Percentiles rank a stretch among this genome's conserved stretches.
Evolutionary conservation across 2,888 invertebrate species (phyloP).

Genomic region (Drosophila rubida): DNA sequence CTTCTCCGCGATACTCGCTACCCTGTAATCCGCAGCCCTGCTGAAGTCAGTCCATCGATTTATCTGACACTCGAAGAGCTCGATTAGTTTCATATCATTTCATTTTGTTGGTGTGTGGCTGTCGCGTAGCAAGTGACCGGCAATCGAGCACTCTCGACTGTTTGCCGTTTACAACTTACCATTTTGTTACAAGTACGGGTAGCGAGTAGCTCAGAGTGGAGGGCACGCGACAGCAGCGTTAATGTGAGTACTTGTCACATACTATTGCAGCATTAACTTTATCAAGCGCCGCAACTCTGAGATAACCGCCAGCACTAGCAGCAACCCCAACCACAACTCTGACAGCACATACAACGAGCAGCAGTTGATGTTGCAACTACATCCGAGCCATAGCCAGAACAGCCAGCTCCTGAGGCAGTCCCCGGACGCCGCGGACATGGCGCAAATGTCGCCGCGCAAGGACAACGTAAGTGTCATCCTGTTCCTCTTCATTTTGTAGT

Average conservation of each 20-base stretch:
- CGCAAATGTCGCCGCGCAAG: slow-evolving; percentile 83
- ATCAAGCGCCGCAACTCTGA: slow-evolving; percentile 84
- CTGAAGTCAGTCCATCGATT: too few relatives aligned
- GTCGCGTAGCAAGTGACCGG: neutral
- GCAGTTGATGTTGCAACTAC: slow-evolving; percentile 50
- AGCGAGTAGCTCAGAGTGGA: neutral
- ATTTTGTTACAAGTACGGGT: neutral
- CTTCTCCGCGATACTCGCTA: neutral
- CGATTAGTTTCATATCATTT: neutral
- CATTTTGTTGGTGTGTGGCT: neutral
- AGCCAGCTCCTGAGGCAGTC: slow-evolving; percentile 65
- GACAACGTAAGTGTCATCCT: slow-evolving; percentile 80
- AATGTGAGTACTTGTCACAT: neutral
- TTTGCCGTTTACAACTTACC: neutral
- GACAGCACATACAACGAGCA: slow-evolving; percentile 84
- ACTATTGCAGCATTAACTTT: slow-evolving; percentile 82
- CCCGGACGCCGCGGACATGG: slow-evolving; percentile 62
- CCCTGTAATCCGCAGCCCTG: neutral
- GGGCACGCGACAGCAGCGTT: slow-evolving; percentile 2
- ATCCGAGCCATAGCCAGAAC: slow-evolving; percentile 75
- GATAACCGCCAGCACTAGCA: slow-evolving; percentile 75
- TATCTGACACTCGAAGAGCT: too few relatives aligned
- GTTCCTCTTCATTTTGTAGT: neutral
- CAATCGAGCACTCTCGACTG: neutral
- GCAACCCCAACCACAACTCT: slow-evolving; percentile 81